Conservation (phyloP, 2,888 invertebrate genomes). For the Acrocera orbiculus region DNA sequence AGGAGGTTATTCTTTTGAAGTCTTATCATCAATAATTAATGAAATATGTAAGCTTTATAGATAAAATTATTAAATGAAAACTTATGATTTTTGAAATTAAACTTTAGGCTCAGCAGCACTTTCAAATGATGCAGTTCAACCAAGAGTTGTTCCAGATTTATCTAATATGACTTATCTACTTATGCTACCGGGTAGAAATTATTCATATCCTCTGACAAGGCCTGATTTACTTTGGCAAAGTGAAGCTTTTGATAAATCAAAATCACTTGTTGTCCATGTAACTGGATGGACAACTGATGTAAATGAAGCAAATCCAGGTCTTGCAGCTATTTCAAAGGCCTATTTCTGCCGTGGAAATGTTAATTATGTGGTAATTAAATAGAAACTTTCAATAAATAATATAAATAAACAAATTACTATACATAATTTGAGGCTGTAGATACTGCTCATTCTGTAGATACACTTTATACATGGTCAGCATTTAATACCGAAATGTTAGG, state of each 20-base stretch:
- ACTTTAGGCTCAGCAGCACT: constrained; percentile 23
- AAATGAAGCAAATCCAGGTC: constrained; percentile 18
- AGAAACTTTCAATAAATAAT: too few relatives aligned
- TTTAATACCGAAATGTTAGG: constrained; percentile 28
- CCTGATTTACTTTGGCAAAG: constrained; percentile 23
- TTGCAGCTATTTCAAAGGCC: constrained; percentile 21
- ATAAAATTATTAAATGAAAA: too few relatives aligned
- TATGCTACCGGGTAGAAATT: constrained; percentile 18
- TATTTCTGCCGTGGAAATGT: constrained; percentile 24
- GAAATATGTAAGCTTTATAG: too few relatives aligned
- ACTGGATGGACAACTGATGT: constrained; percentile 28
- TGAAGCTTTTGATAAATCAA: constrained; percentile 20
- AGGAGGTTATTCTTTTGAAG: too few relatives aligned
- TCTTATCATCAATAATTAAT: too few relatives aligned
- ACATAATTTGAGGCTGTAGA: constrained; percentile 21
- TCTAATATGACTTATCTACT: constrained; percentile 23
- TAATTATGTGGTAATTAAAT: constrained; percentile 25
- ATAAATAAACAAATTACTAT: too few relatives aligned
- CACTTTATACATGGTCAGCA: constrained; percentile 27
- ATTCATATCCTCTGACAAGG: constrained; percentile 19
- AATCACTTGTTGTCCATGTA: constrained; percentile 24
- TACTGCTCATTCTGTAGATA: constrained; percentile 23
- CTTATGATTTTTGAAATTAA: too few relatives aligned
- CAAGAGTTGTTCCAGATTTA: constrained; percentile 22
- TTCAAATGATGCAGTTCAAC: constrained; percentile 16